A percentile compares a stretch with the other conserved stretches of the same genome.
Conservation (phyloP, 2,888 invertebrate genomes). For the Galerucella nymphaeae region DNA sequence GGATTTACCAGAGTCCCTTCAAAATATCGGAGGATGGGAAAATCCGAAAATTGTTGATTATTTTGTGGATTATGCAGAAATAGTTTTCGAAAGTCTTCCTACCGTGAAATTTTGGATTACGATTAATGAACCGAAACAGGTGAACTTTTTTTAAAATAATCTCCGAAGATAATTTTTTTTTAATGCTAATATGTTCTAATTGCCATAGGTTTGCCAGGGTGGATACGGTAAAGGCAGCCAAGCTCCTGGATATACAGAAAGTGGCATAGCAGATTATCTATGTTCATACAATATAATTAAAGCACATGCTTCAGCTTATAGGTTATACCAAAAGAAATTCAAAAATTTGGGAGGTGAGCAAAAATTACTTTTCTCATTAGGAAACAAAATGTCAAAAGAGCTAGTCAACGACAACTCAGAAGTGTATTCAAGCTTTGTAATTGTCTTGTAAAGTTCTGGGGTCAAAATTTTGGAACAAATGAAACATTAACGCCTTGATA, state of each 20-base stretch:
- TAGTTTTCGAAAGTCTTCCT: constrained; percentile 68
- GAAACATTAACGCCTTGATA: too few relatives aligned
- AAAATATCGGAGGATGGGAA: constrained; percentile 70
- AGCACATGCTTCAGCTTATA: constrained; percentile 74
- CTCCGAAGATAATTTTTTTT: too few relatives aligned
- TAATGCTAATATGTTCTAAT: too few relatives aligned
- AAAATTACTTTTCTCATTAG: too few relatives aligned
- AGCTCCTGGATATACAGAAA: constrained; percentile 66
- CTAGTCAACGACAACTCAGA: too few relatives aligned
- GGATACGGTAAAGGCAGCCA: constrained; percentile 57
- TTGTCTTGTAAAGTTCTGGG: too few relatives aligned
- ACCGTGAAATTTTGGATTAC: constrained; percentile 67
- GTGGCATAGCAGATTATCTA: constrained; percentile 71
- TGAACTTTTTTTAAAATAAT: constrained; percentile 38
- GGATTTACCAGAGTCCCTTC: constrained; percentile 71
- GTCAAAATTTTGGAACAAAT: too few relatives aligned
- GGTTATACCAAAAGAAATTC: constrained; percentile 24
- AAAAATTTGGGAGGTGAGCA: constrained; percentile 19
- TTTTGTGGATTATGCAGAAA: constrained; percentile 70
- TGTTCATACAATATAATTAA: constrained; percentile 72
- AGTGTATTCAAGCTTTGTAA: too few relatives aligned
- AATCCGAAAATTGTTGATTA: constrained; percentile 71
- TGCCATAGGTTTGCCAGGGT: constrained; percentile 19
- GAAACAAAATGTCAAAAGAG: too few relatives aligned
- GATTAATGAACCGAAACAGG: constrained; percentile 66